phyloP scores from a whole-genome alignment of 2,888 invertebrate species.

The Chloroclysta siterata region DNA sequence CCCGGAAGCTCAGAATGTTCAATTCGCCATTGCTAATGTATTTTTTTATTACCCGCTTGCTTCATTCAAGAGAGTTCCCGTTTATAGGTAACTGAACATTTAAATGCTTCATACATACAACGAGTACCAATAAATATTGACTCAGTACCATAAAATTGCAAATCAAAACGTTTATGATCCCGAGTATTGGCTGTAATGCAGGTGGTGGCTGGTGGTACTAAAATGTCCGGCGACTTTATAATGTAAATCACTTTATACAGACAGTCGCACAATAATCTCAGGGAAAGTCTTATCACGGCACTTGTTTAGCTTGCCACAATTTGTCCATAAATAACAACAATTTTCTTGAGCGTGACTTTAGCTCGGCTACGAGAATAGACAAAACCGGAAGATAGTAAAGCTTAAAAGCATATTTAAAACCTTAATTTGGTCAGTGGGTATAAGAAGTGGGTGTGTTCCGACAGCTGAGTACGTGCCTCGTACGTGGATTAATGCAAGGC shows the following conservation, averaged over 20 bases:
- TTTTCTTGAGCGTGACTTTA: conserved; percentile 38
- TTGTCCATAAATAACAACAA: conserved; percentile 40
- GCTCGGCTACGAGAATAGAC: conserved; percentile 24
- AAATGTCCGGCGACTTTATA: conserved; percentile 34
- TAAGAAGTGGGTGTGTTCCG: conserved; percentile 37
- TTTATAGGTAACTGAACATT: conserved; percentile 24
- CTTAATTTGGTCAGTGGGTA: conserved; percentile 37
- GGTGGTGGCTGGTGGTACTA: conserved; percentile 24
- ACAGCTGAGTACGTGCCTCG: conserved; percentile 26
- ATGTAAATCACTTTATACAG: conserved; percentile 36
- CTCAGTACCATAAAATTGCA: conserved; percentile 45
- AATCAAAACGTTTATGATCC: conserved; percentile 38
- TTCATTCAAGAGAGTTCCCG: conserved; percentile 18
- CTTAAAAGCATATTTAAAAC: conserved; percentile 40
- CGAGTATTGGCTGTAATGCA: conserved; percentile 24
- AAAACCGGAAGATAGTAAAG: conserved; percentile 41
- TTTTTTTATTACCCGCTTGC: conserved; percentile 22
- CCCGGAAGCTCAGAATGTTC: conserved; percentile 17
- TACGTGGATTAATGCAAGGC: conserved; percentile 36
- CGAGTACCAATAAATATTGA: conserved; percentile 42
- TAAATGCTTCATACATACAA: conserved; percentile 38
- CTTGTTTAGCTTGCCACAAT: conserved; percentile 35
- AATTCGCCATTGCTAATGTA: conserved; percentile 21
- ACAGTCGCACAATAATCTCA: conserved; percentile 27
- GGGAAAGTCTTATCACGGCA: conserved; percentile 38